Evolutionary conservation across 2,797 vertebrate species (phyloP).

Genomic region (Macroramphosus scolopax): DNA sequence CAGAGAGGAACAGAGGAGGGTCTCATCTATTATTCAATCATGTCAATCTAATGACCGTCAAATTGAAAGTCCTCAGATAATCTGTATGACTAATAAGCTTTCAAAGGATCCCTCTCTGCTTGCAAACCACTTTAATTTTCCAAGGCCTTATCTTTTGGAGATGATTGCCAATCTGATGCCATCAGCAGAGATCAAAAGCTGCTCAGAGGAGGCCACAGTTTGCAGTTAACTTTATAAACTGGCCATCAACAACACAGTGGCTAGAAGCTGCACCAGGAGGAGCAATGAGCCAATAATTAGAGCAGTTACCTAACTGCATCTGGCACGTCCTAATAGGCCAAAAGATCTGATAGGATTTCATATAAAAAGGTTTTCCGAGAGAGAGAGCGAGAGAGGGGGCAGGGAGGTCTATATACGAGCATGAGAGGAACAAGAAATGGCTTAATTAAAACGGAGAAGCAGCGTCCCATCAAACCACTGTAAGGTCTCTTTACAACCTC

Average conservation of each 20-base stretch:
- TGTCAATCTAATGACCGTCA: slow-evolving; percentile 56
- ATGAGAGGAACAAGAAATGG: slow-evolving; percentile 8
- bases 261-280: slow-evolving; percentile 20
- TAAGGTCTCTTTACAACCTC: slow-evolving; percentile 12
- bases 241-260: slow-evolving; percentile 29
- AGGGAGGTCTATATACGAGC: slow-evolving; percentile 30
- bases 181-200: slow-evolving; percentile 61
- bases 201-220: slow-evolving; percentile 26
- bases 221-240: slow-evolving; percentile 52
- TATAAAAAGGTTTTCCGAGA: no score
- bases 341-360: slow-evolving; percentile 38
- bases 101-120: slow-evolving; percentile 55
- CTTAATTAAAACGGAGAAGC: slow-evolving; percentile 9
- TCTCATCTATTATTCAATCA: slow-evolving; percentile 64
- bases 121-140: slow-evolving; percentile 45
- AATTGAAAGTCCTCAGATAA: slow-evolving; percentile 63
- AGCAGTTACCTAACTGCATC: slow-evolving; percentile 38
- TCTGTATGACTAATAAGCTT: slow-evolving; percentile 60
- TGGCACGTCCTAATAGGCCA: slow-evolving; percentile 41
- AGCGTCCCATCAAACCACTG: slow-evolving; percentile 27
- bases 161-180: slow-evolving; percentile 54
- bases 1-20: slow-evolving; percentile 37
- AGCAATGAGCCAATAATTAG: slow-evolving; percentile 22
- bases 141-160: slow-evolving; percentile 54
- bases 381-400: slow-evolving; percentile 16